These are phyloP conservation scores for Danionella cerebrum DNA, from an alignment of 2,113 vertebrate species.

Conservation along the genomic window DNA sequence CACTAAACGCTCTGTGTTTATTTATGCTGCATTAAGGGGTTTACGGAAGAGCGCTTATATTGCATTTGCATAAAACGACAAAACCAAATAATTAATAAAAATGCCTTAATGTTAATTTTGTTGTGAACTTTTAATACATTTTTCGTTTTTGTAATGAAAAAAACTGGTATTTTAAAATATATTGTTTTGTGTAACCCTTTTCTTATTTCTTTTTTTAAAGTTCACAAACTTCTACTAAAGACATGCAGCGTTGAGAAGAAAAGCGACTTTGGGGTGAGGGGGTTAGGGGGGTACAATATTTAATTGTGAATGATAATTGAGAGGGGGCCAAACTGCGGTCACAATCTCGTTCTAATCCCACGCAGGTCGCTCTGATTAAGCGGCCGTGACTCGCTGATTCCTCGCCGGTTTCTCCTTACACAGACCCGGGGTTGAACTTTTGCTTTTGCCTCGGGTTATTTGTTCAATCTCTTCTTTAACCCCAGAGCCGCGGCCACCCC, in stretches of 20 bases:
- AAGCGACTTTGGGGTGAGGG: no score
- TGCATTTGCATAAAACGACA: no score
- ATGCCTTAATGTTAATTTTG: no score
- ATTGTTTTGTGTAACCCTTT: no score
- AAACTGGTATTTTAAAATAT: no score
- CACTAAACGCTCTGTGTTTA: not conserved
- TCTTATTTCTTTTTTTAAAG: not conserved
- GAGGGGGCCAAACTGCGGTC: slow-evolving; percentile 57
- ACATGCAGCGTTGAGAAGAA: no score
- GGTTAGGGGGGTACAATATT: slow-evolving; percentile 33
- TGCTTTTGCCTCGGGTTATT: slow-evolving; percentile 71
- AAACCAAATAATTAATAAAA: no score
- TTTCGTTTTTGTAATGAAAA: no score
- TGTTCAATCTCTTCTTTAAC: slow-evolving; percentile 64
- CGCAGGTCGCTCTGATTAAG: slow-evolving; percentile 64
- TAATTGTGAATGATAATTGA: slow-evolving; percentile 51
- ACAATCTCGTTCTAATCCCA: slow-evolving; percentile 57
- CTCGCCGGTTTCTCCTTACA: slow-evolving; percentile 62
- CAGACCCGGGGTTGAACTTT: slow-evolving; percentile 79
- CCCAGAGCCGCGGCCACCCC: slow-evolving; percentile 53
- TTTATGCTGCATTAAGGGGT: not conserved
- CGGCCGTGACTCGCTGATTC: slow-evolving; percentile 57
- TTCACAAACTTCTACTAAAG: no score
- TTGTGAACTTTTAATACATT: no score
- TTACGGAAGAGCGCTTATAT: not conserved